Conservation (phyloP, 2,888 invertebrate species). For the Agonopterix arenella region DNA sequence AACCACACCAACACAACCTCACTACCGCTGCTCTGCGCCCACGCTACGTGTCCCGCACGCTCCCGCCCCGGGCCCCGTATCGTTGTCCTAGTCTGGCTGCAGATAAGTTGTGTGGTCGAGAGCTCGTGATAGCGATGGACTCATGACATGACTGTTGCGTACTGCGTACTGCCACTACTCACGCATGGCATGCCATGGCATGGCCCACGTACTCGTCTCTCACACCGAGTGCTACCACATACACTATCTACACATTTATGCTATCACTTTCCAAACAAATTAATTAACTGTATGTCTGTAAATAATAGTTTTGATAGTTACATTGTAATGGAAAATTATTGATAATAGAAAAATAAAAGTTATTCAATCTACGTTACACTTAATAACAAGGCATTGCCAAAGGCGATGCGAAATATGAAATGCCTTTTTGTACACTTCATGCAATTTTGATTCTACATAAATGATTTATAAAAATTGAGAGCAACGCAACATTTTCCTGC, state of each 20-base stretch:
- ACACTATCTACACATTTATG: slow-evolving; percentile 61
- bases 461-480: slow-evolving; percentile 51
- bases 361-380: slow-evolving; percentile 18
- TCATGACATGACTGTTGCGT: slow-evolving; percentile 15
- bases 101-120: slow-evolving; percentile 22
- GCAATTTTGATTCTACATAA: slow-evolving; percentile 45
- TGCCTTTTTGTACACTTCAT: slow-evolving; percentile 58
- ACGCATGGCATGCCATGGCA: no score
- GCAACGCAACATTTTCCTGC: slow-evolving; percentile 76
- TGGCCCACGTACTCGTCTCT: slow-evolving; percentile 8
- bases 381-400: slow-evolving; percentile 36
- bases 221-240: slow-evolving; percentile 59
- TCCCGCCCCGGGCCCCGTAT: slow-evolving; percentile 12
- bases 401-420: slow-evolving; percentile 50
- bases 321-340: neutral
- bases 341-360: neutral
- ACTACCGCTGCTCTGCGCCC: slow-evolving; percentile 33
- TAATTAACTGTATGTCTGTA: slow-evolving; percentile 46
- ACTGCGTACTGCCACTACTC: neutral
- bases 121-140: slow-evolving; percentile 11
- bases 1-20: slow-evolving; percentile 81
- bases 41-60: slow-evolving; percentile 10
- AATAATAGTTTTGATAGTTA: slow-evolving; percentile 16
- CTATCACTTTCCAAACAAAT: slow-evolving; percentile 59
- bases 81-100: slow-evolving; percentile 24